Conservation (phyloP, 2,888 invertebrate genomes). For the Oscheius myriophilus region DNA sequence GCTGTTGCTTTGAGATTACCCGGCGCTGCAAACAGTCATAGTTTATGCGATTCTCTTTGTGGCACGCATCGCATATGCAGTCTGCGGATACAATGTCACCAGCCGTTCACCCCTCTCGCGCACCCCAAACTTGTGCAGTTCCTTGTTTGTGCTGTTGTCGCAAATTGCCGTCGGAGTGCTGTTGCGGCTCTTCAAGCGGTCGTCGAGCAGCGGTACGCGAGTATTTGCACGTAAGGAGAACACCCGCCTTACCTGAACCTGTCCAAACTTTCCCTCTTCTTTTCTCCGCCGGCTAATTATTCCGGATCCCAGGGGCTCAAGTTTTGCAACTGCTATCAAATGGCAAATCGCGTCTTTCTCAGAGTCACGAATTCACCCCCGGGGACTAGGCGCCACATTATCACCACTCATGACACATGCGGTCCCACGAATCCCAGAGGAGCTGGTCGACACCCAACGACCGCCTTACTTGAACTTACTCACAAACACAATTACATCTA, state of each 20-base stretch:
- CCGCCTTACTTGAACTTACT: too few relatives aligned
- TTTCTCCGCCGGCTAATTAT: not conserved
- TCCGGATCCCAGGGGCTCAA: not conserved
- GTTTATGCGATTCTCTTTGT: constrained; percentile 23
- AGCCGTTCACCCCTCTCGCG: not conserved
- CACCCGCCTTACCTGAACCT: constrained; percentile 29
- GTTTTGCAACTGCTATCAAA: not conserved
- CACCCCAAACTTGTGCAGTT: constrained; percentile 23
- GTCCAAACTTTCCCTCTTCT: constrained; percentile 15
- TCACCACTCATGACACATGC: constrained; percentile 32
- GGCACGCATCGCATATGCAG: not conserved
- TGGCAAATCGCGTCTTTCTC: constrained; percentile 20
- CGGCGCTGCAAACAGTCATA: constrained; percentile 13
- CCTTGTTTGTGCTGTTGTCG: constrained; percentile 30
- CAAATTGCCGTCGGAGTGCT: constrained; percentile 22
- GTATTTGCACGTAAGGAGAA: constrained; percentile 29
- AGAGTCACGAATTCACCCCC: constrained; percentile 24
- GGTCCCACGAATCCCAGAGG: constrained; percentile 13
- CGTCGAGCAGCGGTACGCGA: constrained; percentile 27
- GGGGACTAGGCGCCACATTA: constrained; percentile 27
- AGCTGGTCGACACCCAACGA: too few relatives aligned
- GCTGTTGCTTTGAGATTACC: not conserved
- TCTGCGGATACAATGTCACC: constrained; percentile 10
- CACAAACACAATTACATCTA: too few relatives aligned
- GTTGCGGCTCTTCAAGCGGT: constrained; percentile 22